Base-by-base conservation (phyloP, 2,888 invertebrate species). In the Drosophila stalkeri region DNA sequence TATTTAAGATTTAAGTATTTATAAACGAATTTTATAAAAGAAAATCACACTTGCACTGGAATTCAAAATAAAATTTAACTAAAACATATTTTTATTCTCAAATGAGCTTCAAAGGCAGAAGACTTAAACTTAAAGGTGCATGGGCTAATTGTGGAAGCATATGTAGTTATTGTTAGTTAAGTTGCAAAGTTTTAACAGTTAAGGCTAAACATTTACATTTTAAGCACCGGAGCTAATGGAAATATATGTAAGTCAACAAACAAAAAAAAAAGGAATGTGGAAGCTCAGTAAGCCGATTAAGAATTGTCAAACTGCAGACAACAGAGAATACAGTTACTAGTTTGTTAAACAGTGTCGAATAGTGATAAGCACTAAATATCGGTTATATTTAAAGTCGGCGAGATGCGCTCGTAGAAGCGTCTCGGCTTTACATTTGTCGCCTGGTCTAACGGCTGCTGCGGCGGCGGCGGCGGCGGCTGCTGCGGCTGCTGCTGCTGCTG, bases 331-430 rank as follows among this genome's bases (percentile, higher is more conserved):
- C 11, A 20, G 51, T 20, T 20, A 35, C 8, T 12, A 35, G n/a
- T 12, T 11, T 5, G 18, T 12, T 20, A 12, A 9, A 31, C n/a
- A 37, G 7, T 18, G n/a, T 5, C 31, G 7, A 0, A 35, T 20
- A 39, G 14, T n/a, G 14, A 16, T 39, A 11, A 18, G 33, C 35
- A 47, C 66, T 76, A 82, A 51, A 87, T 51, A 9, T 69, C 72
- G 18, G 57, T 35, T n/a, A 72, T 66, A 11, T 62, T 14, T 20
- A 72, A 16, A 23, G 43, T 31, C n/a, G 67, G 2, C 1, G 77
- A 35, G 27, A 82, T 31, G 44, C 72, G 78, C 27, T 51, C 49
- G 44, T 82, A 82, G 33, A 12, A 46, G 16, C 64, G 76, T 20
- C 43, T 71, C 27, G 31, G 27, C 23, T 47, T 47, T 39, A 44